phyloP scores from a whole-genome alignment of 2,888 invertebrate genomes.

The Pollenia angustigena region DNA sequence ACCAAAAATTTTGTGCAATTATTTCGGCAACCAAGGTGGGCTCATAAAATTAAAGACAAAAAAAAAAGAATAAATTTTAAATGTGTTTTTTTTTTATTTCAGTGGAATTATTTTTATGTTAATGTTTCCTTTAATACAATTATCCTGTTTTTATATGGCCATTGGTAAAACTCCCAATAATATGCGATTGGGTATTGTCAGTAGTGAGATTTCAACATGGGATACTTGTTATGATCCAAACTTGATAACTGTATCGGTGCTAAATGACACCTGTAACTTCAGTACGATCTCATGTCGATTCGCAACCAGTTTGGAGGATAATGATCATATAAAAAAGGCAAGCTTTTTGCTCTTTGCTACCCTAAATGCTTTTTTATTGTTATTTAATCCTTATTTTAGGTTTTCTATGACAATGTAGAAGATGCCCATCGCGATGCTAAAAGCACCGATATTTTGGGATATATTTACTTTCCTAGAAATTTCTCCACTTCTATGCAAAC shows the following conservation, averaged over 20 bases:
- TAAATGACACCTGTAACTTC: slow-evolving; percentile 85
- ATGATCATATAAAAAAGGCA: slow-evolving; percentile 85
- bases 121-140: slow-evolving; percentile 92
- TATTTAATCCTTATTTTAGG: slow-evolving; percentile 78
- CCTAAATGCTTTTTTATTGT: not conserved
- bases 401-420: slow-evolving; percentile 85
- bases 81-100: slow-evolving; percentile 70
- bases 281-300: slow-evolving; percentile 87
- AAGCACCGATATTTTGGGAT: slow-evolving; percentile 86
- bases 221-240: slow-evolving; percentile 83
- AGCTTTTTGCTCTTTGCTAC: slow-evolving; percentile 43
- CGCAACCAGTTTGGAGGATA: slow-evolving; percentile 86
- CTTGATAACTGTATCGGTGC: slow-evolving; percentile 83
- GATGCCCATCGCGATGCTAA: slow-evolving; percentile 86
- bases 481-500: slow-evolving; percentile 88
- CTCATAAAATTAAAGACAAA: not conserved
- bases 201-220: slow-evolving; percentile 88
- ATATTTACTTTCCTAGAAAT: slow-evolving; percentile 89
- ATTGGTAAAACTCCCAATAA: slow-evolving; percentile 91
- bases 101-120: slow-evolving; percentile 93
- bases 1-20: slow-evolving; percentile 89
- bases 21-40: slow-evolving; percentile 89
- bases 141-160: slow-evolving; percentile 91
- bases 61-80: not conserved
- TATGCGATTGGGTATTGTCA: slow-evolving; percentile 90